Evolutionary conservation across 2,888 invertebrate genomes (phyloP), one percentile per base, ranked within the genome.

Genomic region (Scelioninae gen. 1): DNA sequence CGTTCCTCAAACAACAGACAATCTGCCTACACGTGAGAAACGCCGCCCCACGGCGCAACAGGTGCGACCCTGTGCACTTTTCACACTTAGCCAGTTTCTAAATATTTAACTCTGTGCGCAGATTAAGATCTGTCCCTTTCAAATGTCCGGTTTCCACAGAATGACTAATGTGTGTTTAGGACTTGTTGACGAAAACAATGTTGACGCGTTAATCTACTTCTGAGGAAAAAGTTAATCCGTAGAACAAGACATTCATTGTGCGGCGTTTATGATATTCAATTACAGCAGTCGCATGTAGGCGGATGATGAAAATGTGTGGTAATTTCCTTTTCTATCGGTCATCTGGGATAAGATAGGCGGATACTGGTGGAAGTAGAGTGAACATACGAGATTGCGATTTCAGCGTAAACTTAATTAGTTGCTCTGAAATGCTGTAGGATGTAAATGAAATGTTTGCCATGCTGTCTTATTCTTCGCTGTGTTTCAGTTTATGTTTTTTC

Each of bases 1-100:
- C 63, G 32, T 63, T 32, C 15, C 15, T 47, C 47, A 47, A 47
- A n/a, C n/a, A n/a, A n/a, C n/a, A n/a, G n/a, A 63, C 63, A 63
- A 34, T 47, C 45, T 31, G 63, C 63, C 63, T 34, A 63, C 65
- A 65, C 51, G 65, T 63, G 63, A 45, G 49, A 63, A 63, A 63
- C n/a, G n/a, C 16, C 9, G 47, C 34, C 38, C 47, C 10, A 47
- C 40, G 16, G 40, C 16, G 58, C 58, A 58, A 58, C 58, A 58
- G 58, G 58, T 58, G 58, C 58, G 23, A 58, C 34, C 45, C 45
- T 5, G 45, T 10, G 3, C 45, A 58, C 65, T 65, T 65, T 49
- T 62, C 62, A 62, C 62, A 62, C 45, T 45, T 23, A 40, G n/a
- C 3, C 43, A 10, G 32, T 3, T 47, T 62, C 47, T 15, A 62